Conservation (phyloP, 92 coral and sea anemone genomes). For the Montipora capitata region DNA sequence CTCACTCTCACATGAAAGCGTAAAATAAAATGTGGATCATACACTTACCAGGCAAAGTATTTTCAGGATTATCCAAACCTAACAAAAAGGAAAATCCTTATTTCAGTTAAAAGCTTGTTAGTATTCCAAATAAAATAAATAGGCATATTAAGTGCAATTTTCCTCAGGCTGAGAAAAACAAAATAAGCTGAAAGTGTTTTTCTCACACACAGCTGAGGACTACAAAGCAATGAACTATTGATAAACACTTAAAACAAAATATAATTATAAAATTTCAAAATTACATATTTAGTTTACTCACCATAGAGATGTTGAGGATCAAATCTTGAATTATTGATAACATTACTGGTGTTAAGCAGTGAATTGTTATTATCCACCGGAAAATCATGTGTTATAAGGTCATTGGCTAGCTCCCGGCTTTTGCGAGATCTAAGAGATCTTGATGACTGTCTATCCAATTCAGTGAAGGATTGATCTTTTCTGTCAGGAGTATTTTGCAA, state of each 20-base stretch:
- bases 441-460: neutral
- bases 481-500: constrained; percentile 25
- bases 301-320: constrained; percentile 76
- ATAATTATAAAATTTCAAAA: too few relatives aligned
- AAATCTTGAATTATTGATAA: constrained; percentile 18
- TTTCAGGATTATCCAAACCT: constrained; percentile 65
- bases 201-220: too few relatives aligned
- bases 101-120: too few relatives aligned
- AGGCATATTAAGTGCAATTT: neutral
- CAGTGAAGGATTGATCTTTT: constrained; percentile 9
- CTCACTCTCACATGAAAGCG: too few relatives aligned
- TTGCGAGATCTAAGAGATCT: constrained; percentile 1
- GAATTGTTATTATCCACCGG: constrained; percentile 5
- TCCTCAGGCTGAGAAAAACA: neutral
- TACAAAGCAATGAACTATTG: too few relatives aligned
- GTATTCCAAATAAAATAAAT: too few relatives aligned
- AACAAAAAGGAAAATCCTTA: neutral
- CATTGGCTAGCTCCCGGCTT: neutral
- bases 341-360: neutral
- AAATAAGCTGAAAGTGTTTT: too few relatives aligned
- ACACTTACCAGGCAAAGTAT: constrained; percentile 43
- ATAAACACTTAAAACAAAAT: too few relatives aligned
- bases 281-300: neutral
- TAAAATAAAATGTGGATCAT: too few relatives aligned
- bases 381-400: neutral